Evolutionary conservation across 2,113 vertebrate species (phyloP).

Genomic region (Tenrec ecaudatus): DNA sequence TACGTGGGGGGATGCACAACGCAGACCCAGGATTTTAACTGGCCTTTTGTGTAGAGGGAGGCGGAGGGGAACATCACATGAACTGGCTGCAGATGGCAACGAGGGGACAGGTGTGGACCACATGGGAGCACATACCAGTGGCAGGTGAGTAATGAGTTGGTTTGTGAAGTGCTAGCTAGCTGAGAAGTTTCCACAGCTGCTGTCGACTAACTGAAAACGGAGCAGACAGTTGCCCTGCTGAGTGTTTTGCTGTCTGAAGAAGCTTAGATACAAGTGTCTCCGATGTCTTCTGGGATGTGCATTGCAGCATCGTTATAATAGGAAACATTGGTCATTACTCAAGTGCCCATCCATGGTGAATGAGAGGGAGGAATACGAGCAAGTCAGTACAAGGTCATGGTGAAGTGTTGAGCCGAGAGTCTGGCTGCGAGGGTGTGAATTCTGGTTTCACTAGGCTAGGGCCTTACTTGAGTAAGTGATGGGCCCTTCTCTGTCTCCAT

Average conservation of each 20-base stretch:
- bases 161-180: constrained; percentile 68
- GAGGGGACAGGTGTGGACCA: constrained; percentile 84
- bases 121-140: constrained; percentile 70
- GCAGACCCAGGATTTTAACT: constrained; percentile 38
- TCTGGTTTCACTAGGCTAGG: rapidly evolving
- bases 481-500: not conserved
- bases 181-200: constrained; percentile 87
- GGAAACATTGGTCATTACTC: not conserved
- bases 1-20: not conserved
- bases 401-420: not conserved
- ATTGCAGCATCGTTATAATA: not conserved
- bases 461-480: not conserved
- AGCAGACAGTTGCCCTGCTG: constrained; percentile 36
- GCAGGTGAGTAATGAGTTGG: constrained; percentile 33
- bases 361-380: not conserved
- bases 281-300: constrained; percentile 46
- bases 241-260: constrained; percentile 60
- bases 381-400: not conserved
- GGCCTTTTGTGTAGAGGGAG: not conserved
- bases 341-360: not conserved
- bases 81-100: constrained; percentile 41
- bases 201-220: constrained; percentile 79
- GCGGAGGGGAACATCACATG: not conserved
- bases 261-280: constrained; percentile 67
- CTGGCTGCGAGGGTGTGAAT: no score